A percentile compares a stretch with the other conserved stretches of the same genome.
Evolutionary conservation across 1,140 invertebrate genomes (phyloP).

Genomic region (Vollenhovia emeryi): DNA sequence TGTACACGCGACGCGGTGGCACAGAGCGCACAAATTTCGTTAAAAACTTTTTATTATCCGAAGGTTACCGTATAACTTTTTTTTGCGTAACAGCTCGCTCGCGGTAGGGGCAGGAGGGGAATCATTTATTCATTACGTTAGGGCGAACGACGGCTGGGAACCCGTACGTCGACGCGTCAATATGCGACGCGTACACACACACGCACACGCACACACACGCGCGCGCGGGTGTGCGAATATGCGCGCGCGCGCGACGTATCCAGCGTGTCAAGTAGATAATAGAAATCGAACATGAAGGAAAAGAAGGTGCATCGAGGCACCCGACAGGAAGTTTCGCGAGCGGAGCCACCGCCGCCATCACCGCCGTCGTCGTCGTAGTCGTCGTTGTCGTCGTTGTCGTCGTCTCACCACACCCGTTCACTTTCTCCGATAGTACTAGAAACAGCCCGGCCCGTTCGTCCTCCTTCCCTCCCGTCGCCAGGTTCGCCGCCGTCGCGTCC

Average conservation of each 20-base stretch:
- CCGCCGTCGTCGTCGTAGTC: no score
- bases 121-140: conserved; percentile 48
- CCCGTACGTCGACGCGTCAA: not conserved
- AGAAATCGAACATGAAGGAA: conserved; percentile 41
- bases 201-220: not conserved
- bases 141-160: conserved; percentile 20
- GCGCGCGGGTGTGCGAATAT: no score
- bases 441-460: conserved; percentile 55
- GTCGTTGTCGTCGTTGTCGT: not conserved
- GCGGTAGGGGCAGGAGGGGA: not conserved
- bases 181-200: not conserved
- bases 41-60: conserved; percentile 22
- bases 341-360: not conserved
- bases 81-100: not conserved
- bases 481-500: conserved; percentile 38
- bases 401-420: conserved; percentile 76
- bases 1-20: not conserved
- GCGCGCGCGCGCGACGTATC: not conserved
- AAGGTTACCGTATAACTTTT: not conserved
- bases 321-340: conserved; percentile 64
- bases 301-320: conserved; percentile 46
- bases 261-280: conserved; percentile 36
- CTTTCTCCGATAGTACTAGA: conserved; percentile 80
- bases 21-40: not conserved
- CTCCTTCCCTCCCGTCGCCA: conserved; percentile 13